phyloP scores from a whole-genome alignment of 1,140 invertebrate species.

The Caenorhabditis brenneri region DNA sequence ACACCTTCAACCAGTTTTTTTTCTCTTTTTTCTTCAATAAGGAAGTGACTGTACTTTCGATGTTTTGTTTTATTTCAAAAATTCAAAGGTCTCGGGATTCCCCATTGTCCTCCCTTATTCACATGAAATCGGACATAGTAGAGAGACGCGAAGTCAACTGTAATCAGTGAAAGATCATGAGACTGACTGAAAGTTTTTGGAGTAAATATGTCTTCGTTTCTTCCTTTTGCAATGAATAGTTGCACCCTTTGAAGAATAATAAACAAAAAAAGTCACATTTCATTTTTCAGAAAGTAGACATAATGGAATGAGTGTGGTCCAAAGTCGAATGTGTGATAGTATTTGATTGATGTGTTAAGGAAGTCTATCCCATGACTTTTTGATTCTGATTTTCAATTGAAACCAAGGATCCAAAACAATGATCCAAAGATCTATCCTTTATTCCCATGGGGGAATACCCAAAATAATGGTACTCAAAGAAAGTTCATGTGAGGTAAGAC shows the following conservation, averaged over 20 bases:
- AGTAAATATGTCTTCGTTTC: background rate
- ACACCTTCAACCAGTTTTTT: background rate
- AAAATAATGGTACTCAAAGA: background rate
- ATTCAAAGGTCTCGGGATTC: background rate
- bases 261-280: background rate
- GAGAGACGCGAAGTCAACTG: background rate
- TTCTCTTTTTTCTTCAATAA: background rate
- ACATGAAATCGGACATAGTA: background rate
- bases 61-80: background rate
- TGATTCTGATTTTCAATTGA: background rate
- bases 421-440: background rate
- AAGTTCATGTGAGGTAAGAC: background rate
- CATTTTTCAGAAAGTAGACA: background rate
- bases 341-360: slow-evolving; percentile 16
- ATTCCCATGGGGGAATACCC: background rate
- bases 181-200: background rate
- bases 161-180: slow-evolving; percentile 7
- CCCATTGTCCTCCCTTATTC: background rate
- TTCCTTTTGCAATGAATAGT: background rate
- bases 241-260: background rate
- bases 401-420: background rate
- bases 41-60: background rate
- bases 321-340: background rate
- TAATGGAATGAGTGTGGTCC: slow-evolving; percentile 24
- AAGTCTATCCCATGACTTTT: slow-evolving; percentile 31